These are phyloP conservation scores for Cephus nigrinus DNA, from an alignment of 2,888 invertebrate genomes.

Conservation along the genomic window DNA sequence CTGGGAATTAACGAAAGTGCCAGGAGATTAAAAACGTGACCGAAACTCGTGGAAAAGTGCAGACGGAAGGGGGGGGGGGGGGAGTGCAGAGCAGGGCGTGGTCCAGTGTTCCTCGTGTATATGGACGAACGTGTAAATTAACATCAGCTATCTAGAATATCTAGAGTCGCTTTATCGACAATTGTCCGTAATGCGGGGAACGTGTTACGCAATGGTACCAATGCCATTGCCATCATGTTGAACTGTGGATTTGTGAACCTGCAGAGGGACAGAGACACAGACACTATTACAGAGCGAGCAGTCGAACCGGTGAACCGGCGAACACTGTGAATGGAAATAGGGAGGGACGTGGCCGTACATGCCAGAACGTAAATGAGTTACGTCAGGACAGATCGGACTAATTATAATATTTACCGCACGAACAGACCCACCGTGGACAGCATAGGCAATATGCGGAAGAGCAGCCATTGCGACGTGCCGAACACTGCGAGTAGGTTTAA, in stretches of 20 bases:
- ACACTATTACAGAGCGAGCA: neutral
- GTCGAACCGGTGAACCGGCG: conserved; percentile 4
- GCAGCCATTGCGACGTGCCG: conserved; percentile 14
- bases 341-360: neutral
- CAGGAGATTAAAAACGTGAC: too few relatives aligned
- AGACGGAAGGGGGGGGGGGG: conserved; percentile 17
- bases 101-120: neutral
- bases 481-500: conserved; percentile 41
- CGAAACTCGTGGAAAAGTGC: conserved; percentile 6
- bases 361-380: conserved; percentile 31
- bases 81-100: neutral
- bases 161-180: conserved; percentile 10
- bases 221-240: neutral
- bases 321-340: neutral
- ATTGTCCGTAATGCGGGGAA: conserved; percentile 16
- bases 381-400: conserved; percentile 38
- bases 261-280: too few relatives aligned
- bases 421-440: neutral
- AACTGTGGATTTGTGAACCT: neutral
- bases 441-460: conserved; percentile 4
- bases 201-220: conserved; percentile 14
- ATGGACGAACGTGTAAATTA: conserved; percentile 25
- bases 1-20: too few relatives aligned
- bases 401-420: conserved; percentile 51
- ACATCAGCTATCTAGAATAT: conserved; percentile 21